Percentiles rank a stretch among this genome's conserved stretches.
Conservation (phyloP, 2,113 vertebrate species). For the Protobothrops mucrosquamatus region DNA sequence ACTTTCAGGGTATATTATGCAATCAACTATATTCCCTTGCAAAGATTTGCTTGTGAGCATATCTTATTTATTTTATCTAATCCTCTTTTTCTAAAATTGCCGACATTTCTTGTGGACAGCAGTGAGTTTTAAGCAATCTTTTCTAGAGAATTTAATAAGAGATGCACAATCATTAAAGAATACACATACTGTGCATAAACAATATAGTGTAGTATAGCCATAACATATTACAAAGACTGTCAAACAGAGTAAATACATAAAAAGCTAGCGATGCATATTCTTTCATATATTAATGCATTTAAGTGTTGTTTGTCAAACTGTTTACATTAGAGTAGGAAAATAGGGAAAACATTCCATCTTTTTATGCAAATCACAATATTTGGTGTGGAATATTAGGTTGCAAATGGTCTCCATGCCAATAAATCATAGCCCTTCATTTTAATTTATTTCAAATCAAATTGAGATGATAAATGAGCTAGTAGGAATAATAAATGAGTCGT, state of each 20-base stretch:
- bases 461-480: slow-evolving; percentile 46
- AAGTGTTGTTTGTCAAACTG: slow-evolving; percentile 46
- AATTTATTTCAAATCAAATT: slow-evolving; percentile 56
- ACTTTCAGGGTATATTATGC: not conserved
- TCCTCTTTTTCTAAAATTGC: not conserved
- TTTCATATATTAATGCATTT: slow-evolving; percentile 36
- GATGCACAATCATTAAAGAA: not conserved
- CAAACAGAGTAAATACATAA: slow-evolving; percentile 36
- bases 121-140: not conserved
- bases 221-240: not conserved
- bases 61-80: not conserved
- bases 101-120: not conserved
- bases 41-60: not conserved
- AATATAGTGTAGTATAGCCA: slow-evolving; percentile 23
- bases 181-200: slow-evolving; percentile 4
- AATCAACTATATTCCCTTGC: not conserved
- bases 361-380: slow-evolving; percentile 33
- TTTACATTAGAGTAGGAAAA: slow-evolving; percentile 25
- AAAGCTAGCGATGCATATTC: slow-evolving; percentile 20
- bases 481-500: slow-evolving; percentile 33
- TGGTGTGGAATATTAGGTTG: slow-evolving; percentile 36
- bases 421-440: slow-evolving; percentile 45
- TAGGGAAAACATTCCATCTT: slow-evolving; percentile 41
- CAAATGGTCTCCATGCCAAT: slow-evolving; percentile 21
- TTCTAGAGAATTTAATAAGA: not conserved